Conservation (phyloP, 92 coral and sea anemone species). For the Umimayanthus chanpuru region DNA sequence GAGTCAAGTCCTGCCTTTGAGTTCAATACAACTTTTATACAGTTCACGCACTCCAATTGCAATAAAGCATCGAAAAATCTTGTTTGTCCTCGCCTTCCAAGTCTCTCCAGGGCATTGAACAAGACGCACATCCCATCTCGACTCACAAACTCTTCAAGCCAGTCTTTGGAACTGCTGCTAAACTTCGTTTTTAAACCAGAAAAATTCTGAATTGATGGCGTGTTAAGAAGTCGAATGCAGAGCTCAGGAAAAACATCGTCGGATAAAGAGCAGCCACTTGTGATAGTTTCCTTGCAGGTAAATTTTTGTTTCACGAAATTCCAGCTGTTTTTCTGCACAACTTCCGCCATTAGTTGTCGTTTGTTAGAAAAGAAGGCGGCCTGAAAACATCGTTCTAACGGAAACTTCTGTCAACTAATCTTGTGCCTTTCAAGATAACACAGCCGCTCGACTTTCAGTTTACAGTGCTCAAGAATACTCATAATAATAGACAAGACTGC, state of each 20-base stretch:
- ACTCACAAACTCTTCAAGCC: constrained; percentile 86
- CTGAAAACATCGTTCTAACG: neutral
- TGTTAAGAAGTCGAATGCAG: constrained; percentile 79
- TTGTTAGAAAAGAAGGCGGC: neutral
- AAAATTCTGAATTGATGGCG: constrained; percentile 80
- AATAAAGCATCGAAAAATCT: constrained; percentile 83
- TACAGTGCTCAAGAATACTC: neutral
- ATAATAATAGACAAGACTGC: neutral
- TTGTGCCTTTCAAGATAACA: neutral
- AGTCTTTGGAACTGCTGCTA: constrained; percentile 69
- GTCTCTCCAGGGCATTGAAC: constrained; percentile 74
- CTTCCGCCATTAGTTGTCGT: constrained; percentile 40
- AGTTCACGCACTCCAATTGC: constrained; percentile 90
- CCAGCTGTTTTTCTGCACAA: constrained; percentile 57
- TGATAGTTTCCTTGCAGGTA: neutral
- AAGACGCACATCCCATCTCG: constrained; percentile 88
- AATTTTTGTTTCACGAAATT: constrained; percentile 55
- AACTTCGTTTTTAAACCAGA: constrained; percentile 86
- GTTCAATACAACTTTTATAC: constrained; percentile 94
- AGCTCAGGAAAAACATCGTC: constrained; percentile 83
- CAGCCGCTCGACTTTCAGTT: neutral
- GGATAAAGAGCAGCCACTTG: constrained; percentile 55
- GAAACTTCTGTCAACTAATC: neutral
- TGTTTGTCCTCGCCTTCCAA: constrained; percentile 57
- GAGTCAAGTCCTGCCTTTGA: constrained; percentile 87